Evolutionary conservation across 1,140 invertebrate species (phyloP), one percentile per base, ranked within the genome.

Genomic region (Phthorimaea operculella): DNA sequence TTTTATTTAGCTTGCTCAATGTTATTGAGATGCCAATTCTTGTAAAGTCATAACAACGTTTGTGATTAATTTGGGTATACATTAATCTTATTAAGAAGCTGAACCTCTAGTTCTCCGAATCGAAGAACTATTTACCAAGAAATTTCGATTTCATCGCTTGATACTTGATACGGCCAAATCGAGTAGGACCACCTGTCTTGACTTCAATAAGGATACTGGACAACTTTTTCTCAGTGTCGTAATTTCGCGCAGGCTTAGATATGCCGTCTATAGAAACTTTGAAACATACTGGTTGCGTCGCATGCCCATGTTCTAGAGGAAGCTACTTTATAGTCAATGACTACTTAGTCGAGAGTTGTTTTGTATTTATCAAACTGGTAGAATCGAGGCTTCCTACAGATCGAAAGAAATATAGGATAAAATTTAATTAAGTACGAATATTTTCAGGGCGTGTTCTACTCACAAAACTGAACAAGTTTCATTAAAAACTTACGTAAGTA

Each of bases 141-240:
- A n/a, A 28, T 28, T 2, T 28, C 36, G n/a, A n/a, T 39, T 39
- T 39, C 36, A 39, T 39, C 36, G 10, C 36, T 12, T n/a, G 36
- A 2, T n/a, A 5, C 36, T 39, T 2, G 1, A 12, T 4, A 4
- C 3, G 3, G 8, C n/a, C n/a, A 39, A 39, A 39, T 39, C 36
- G 36, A 39, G n/a, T n/a, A 39, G n/a, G 6, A 7, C n/a, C 36
- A 39, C 3, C 10, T 12, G 3, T 2, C 36, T 12, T 12, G 36
- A 10, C 10, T 39, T 15, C 16, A 47, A 47, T 47, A 47, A 47
- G 44, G 44, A 47, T 17, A 47, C 44, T 47, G 44, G 16, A 17
- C 44, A 47, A 47, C 44, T 47, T 47, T 47, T 47, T 47, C 44
- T 47, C 9, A 47, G 16, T 47, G 44, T 47, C 44, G 44, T 47